Base-by-base conservation (phyloP, 2,113 vertebrate species). In the Catharus bicknelli region DNA sequence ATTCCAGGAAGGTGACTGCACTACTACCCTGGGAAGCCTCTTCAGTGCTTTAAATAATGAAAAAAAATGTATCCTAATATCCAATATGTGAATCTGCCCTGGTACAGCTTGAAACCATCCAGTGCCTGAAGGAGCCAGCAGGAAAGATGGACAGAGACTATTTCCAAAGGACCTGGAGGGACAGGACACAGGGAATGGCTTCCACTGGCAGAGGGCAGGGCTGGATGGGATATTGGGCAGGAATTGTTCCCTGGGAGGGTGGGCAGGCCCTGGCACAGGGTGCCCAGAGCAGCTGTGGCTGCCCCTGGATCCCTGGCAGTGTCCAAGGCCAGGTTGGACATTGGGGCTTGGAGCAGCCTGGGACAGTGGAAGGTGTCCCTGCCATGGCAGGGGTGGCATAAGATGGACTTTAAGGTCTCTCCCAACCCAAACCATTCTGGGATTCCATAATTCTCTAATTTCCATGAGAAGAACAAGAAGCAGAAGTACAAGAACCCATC, bases 341-440 rank as follows among this genome's bases (percentile, higher is more conserved):
- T 3, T 36, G 34, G 34, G 57, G 38, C 5, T 11, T 2, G 59
- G 61, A 75, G 53, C 30, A 16, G 2, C 30, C 61, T 67, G 70
- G 61, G 43, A 5, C 1, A 2, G 43, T 42, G 43, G 82, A 0
- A 67, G 36, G 13, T 51, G 83, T 54, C 68, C 32, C 67, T 83
- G 57, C 40, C 55, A 25, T 30, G 79, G 79, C 36, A 51, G 36
- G 30, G 36, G 11, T 40, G 79, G 21, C 0, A n/a, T 4, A 7
- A 7, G 29, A 9, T 42, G 51, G 1, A 1, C 2, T 57, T 34
- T 40, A 1, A 66, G 4, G 8, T 42, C 4, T 1, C 30, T 67
- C 5, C 26, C 70, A 19, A 7, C 36, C 7, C 25, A 67, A 42
- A 25, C 36, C 2, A 36, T 11, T 29, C 43, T 16, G 19, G 16